Conservation (phyloP, 2,113 vertebrate species). For the Tachuris rubrigastra region DNA sequence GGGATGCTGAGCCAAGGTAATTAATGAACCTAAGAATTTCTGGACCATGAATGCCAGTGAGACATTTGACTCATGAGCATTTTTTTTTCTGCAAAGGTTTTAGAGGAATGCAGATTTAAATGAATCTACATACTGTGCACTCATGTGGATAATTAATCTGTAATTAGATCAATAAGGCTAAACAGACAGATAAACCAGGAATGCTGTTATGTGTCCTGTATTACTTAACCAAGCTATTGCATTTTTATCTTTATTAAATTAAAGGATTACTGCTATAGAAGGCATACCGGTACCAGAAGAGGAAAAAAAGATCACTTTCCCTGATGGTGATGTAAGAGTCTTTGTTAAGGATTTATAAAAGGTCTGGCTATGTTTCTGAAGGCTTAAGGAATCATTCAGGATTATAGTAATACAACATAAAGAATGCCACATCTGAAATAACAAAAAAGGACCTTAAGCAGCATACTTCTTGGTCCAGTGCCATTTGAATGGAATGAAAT, state of each 20-base stretch:
- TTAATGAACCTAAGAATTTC: conserved; percentile 44
- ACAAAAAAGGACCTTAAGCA: not conserved
- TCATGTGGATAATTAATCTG: conserved; percentile 44
- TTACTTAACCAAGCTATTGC: conserved; percentile 3
- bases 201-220: not conserved
- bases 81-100: not conserved
- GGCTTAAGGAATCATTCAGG: not conserved
- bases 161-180: conserved; percentile 45
- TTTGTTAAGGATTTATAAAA: conserved; percentile 3
- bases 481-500: not conserved
- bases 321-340: not conserved
- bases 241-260: conserved; percentile 40
- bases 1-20: conserved; percentile 21
- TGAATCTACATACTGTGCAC: not conserved
- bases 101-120: conserved; percentile 8
- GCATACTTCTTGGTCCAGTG: not conserved
- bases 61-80: not conserved
- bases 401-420: not conserved
- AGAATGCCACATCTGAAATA: not conserved
- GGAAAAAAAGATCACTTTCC: not conserved
- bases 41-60: conserved; percentile 6
- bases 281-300: not conserved
- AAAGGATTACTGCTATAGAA: conserved; percentile 15
- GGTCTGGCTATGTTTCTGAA: not conserved
- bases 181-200: conserved; percentile 20